Percentiles rank a stretch among this genome's conserved stretches.
Evolutionary conservation across 2,888 invertebrate genomes (phyloP).

Genomic region (Ganaspis brasiliensis): DNA sequence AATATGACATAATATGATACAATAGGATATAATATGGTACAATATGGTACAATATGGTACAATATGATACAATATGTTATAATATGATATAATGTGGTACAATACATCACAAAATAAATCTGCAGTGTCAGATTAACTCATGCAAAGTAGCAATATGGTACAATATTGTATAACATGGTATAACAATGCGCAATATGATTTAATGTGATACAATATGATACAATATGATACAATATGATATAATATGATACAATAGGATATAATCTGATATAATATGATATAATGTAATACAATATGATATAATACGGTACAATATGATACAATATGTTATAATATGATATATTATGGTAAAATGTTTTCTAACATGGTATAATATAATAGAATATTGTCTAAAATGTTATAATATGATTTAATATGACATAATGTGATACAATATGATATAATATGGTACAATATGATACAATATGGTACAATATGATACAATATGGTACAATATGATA

Average conservation of each 20-base stretch:
- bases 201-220: neutral
- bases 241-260: neutral
- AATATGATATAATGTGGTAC: neutral
- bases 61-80: neutral
- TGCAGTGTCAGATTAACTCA: no score
- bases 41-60: neutral
- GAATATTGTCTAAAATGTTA: neutral
- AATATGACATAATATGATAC: no score
- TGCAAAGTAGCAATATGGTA: no score
- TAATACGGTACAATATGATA: neutral
- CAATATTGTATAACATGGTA: neutral
- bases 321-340: no score
- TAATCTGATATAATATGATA: neutral
- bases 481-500: neutral
- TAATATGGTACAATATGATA: neutral
- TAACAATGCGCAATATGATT: neutral
- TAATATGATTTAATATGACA: no score
- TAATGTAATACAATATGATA: neutral
- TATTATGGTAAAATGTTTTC: neutral
- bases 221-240: neutral
- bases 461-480: neutral
- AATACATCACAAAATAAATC: neutral
- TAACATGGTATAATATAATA: neutral
- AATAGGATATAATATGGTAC: neutral
- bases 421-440: no score